Evolutionary conservation across 2,888 invertebrate species (phyloP).

Genomic region (Cryptus armator): DNA sequence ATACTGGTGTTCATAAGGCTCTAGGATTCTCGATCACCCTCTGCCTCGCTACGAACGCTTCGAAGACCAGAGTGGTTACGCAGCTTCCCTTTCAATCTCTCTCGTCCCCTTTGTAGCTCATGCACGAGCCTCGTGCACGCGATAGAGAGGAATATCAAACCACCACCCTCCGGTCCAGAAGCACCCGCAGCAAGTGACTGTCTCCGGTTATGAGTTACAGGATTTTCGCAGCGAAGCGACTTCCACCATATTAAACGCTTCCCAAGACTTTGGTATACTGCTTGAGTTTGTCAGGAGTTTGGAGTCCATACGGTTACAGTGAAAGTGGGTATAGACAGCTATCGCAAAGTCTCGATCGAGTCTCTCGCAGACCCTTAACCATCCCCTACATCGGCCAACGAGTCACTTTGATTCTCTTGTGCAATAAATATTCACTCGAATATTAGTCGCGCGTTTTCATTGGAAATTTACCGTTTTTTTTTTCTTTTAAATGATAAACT

Average conservation of each 20-base stretch:
- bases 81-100: constrained; percentile 55
- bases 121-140: constrained; percentile 4
- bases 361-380: constrained; percentile 22
- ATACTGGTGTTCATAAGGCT: neutral
- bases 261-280: constrained; percentile 58
- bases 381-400: constrained; percentile 29
- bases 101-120: constrained; percentile 37
- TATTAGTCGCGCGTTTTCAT: neutral
- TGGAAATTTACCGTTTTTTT: neutral
- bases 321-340: neutral
- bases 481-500: neutral
- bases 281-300: constrained; percentile 55
- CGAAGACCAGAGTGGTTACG: constrained; percentile 44
- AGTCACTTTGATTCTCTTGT: constrained; percentile 44
- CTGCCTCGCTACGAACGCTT: constrained; percentile 6
- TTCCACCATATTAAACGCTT: constrained; percentile 80
- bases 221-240: constrained; percentile 74
- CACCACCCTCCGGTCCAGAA: neutral
- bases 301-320: constrained; percentile 15
- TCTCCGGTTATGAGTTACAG: constrained; percentile 78
- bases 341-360: constrained; percentile 35
- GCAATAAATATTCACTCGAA: constrained; percentile 55
- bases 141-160: constrained; percentile 31
- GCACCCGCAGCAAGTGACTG: constrained; percentile 60
- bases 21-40: constrained; percentile 32